Evolutionary conservation across 2,888 invertebrate genomes (phyloP).

Genomic region (Fragum whitleyi): DNA sequence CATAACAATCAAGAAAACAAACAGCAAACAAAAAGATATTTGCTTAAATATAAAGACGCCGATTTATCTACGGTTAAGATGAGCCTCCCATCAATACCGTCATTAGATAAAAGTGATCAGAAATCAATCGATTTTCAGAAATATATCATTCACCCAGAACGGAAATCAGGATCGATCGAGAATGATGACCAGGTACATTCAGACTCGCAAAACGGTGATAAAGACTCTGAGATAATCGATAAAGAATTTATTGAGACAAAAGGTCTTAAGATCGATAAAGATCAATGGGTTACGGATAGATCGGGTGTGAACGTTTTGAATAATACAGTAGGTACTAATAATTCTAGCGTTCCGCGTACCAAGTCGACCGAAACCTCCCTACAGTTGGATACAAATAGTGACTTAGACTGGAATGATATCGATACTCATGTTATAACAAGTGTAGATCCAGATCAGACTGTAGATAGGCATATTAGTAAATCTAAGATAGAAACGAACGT

Average conservation of each 20-base stretch:
- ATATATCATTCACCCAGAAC: slow-evolving; percentile 62
- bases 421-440: background rate
- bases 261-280: slow-evolving; percentile 39
- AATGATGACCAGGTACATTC: background rate
- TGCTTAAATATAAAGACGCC: slow-evolving; percentile 16
- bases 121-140: slow-evolving; percentile 59
- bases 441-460: background rate
- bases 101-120: slow-evolving; percentile 5
- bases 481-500: slow-evolving; percentile 37
- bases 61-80: background rate
- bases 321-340: slow-evolving; percentile 50
- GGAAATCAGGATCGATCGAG: slow-evolving; percentile 13
- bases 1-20: background rate
- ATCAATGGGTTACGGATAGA: slow-evolving; percentile 36
- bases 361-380: slow-evolving; percentile 1
- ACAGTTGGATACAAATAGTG: background rate
- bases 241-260: slow-evolving; percentile 29
- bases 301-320: slow-evolving; percentile 51
- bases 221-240: slow-evolving; percentile 38
- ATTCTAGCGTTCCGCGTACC: background rate
- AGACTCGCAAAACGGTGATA: slow-evolving; percentile 25
- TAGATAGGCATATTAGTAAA: background rate
- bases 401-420: background rate
- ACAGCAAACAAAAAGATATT: background rate
- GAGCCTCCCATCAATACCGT: background rate